phyloP scores from a whole-genome alignment of 2,888 invertebrate species.

The Therioaphis trifolii region DNA sequence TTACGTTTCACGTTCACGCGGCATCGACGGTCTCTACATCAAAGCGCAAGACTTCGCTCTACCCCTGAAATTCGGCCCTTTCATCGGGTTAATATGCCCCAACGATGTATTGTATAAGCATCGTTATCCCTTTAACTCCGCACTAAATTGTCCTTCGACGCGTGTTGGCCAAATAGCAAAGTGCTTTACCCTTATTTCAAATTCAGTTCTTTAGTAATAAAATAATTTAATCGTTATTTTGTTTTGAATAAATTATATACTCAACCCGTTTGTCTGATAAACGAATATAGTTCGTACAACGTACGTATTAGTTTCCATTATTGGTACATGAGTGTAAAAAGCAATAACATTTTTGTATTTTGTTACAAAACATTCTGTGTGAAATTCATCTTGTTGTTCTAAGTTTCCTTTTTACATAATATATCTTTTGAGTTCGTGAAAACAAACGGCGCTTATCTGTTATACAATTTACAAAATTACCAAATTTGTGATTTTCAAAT shows the following conservation, averaged over 20 bases:
- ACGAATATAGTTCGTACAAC: too few species aligned
- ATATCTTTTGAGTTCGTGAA: too few species aligned
- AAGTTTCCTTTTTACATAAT: too few species aligned
- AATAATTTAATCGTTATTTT: background rate
- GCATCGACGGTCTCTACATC: background rate
- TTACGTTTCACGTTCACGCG: conserved; percentile 13
- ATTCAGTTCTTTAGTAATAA: background rate
- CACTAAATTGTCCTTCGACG: conserved; percentile 38
- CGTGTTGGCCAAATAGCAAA: conserved; percentile 14
- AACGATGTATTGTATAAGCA: background rate
- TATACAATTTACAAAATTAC: too few species aligned
- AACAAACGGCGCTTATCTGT: too few species aligned
- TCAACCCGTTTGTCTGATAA: too few species aligned
- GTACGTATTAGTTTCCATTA: too few species aligned
- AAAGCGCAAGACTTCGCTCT: conserved; percentile 6
- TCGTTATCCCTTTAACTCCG: conserved; percentile 29
- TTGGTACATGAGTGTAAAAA: too few species aligned
- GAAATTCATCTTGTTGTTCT: too few species aligned
- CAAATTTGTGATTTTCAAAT: too few species aligned
- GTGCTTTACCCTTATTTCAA: background rate
- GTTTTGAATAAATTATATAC: background rate
- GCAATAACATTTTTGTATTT: too few species aligned
- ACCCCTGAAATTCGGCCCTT: background rate
- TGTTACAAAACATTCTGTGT: too few species aligned
- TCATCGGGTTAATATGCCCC: conserved; percentile 14